Evolutionary conservation across 1,140 invertebrate species (phyloP).

Genomic region (Nymphalis io): DNA sequence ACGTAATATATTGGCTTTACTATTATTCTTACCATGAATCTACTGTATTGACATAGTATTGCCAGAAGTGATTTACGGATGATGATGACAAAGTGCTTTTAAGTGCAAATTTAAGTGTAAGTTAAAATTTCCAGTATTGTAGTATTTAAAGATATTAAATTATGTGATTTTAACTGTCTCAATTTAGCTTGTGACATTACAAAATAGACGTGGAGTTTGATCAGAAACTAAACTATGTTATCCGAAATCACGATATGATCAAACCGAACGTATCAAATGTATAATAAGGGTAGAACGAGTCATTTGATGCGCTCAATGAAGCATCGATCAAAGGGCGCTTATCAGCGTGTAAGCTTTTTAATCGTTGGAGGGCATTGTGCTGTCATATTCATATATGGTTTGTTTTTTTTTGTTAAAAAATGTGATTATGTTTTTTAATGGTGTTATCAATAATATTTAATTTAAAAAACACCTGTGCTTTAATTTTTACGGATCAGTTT

Average conservation of each 20-base stretch:
- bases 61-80: too few relatives aligned
- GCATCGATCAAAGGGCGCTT: slow-evolving; percentile 44
- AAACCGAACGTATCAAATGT: background rate
- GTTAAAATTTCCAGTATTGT: too few relatives aligned
- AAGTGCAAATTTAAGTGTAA: too few relatives aligned
- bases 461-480: too few relatives aligned
- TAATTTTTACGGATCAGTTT: too few relatives aligned
- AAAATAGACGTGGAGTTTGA: background rate
- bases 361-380: slow-evolving; percentile 34
- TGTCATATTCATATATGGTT: slow-evolving; percentile 20
- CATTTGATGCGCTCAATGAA: slow-evolving; percentile 35
- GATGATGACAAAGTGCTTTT: too few relatives aligned
- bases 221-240: background rate
- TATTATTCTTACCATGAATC: too few relatives aligned
- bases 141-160: too few relatives aligned
- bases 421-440: too few relatives aligned
- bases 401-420: background rate
- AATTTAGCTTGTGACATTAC: background rate
- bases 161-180: background rate
- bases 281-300: slow-evolving; percentile 29
- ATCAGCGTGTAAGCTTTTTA: slow-evolving; percentile 39
- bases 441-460: too few relatives aligned
- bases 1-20: background rate
- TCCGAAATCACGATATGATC: background rate
- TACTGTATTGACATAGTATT: too few relatives aligned